Evolutionary conservation across 92 coral and sea anemone species (phyloP).

Genomic region (Muricea muricata): DNA sequence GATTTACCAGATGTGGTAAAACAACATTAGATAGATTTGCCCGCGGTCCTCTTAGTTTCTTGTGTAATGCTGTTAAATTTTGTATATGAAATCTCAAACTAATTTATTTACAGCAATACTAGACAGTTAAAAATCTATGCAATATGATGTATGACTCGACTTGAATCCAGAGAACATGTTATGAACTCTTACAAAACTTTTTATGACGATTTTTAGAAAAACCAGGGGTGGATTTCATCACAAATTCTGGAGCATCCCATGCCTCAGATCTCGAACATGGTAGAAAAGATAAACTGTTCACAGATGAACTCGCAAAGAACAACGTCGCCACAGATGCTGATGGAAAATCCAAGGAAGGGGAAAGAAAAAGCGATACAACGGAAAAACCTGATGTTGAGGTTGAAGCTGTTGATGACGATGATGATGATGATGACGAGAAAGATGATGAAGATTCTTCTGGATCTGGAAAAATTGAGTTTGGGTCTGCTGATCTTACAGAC

Average conservation of each 20-base stretch:
- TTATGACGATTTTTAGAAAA: background rate
- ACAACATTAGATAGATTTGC: no score
- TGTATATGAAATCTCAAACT: no score
- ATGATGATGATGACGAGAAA: slow-evolving; percentile 14
- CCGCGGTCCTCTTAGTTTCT: no score
- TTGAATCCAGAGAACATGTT: no score
- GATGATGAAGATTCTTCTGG: slow-evolving; percentile 17
- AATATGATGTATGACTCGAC: no score
- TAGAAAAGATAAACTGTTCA: slow-evolving; percentile 8
- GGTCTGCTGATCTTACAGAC: slow-evolving; percentile 36
- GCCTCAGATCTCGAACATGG: slow-evolving; percentile 17
- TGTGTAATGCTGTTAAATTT: no score
- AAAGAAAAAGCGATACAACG: slow-evolving; percentile 19
- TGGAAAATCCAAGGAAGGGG: slow-evolving; percentile 19
- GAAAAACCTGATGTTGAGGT: slow-evolving; percentile 26
- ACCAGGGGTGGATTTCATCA: slow-evolving; percentile 9
- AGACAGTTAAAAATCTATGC: no score
- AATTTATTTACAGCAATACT: no score
- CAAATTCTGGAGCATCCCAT: slow-evolving; percentile 19
- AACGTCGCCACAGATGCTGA: background rate
- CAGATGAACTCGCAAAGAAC: slow-evolving; percentile 39
- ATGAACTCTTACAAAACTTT: no score
- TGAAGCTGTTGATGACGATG: background rate
- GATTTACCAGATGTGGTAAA: no score
- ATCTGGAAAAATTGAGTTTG: slow-evolving; percentile 29